Evolutionary conservation across 2,113 vertebrate species (phyloP).

Genomic region (Ageneiosus marmoratus): DNA sequence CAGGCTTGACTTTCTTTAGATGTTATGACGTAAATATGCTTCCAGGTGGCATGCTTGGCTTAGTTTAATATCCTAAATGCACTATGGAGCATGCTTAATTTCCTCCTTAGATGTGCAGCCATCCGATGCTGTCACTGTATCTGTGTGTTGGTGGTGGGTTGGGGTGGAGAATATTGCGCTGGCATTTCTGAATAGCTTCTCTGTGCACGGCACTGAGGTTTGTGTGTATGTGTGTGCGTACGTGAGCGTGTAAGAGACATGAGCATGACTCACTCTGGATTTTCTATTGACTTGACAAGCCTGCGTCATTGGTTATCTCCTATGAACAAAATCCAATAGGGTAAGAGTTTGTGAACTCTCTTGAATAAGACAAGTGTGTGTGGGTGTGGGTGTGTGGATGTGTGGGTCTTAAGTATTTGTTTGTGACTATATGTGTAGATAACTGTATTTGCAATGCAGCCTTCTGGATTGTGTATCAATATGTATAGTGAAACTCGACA

Average conservation of each 20-base stretch:
- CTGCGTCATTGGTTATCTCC: constrained; percentile 44
- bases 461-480: constrained; percentile 9
- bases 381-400: no score
- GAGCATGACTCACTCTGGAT: constrained; percentile 47
- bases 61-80: constrained; percentile 54
- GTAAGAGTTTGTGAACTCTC: constrained; percentile 21
- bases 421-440: neutral
- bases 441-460: constrained; percentile 11
- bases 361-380: constrained; percentile 8
- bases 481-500: neutral
- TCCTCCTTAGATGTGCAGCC: constrained; percentile 48
- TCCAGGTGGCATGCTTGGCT: constrained; percentile 46
- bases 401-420: constrained; percentile 1
- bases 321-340: constrained; percentile 34
- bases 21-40: constrained; percentile 42
- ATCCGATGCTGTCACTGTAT: constrained; percentile 46
- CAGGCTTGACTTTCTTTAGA: constrained; percentile 21
- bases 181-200: constrained; percentile 43
- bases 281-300: constrained; percentile 47
- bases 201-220: constrained; percentile 8
- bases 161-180: constrained; percentile 43
- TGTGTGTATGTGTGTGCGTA: constrained; percentile 14
- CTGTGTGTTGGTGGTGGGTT: constrained; percentile 40
- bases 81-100: constrained; percentile 45
- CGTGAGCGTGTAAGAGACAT: constrained; percentile 23